A percentile compares a stretch with the other conserved stretches of the same genome.
phyloP scores from a whole-genome alignment of 1,140 invertebrate genomes.

The Caenorhabditis latens region DNA sequence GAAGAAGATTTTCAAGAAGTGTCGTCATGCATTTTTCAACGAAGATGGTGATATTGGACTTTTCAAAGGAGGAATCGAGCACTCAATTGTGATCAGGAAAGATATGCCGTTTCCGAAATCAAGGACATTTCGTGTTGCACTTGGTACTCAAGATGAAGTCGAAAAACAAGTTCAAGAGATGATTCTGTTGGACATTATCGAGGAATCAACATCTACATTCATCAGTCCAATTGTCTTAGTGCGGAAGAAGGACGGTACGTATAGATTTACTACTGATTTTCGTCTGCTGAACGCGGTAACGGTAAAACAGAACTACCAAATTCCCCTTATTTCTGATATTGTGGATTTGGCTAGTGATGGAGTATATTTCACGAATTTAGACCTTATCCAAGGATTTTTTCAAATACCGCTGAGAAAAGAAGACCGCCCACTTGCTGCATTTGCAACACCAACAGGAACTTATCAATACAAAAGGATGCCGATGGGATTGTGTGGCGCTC shows the following conservation, averaged over 20 bases:
- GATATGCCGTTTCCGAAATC: conserved; percentile 7
- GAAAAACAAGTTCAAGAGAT: conserved; percentile 65
- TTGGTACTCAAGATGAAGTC: conserved; percentile 58
- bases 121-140: neutral
- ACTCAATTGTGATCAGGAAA: neutral
- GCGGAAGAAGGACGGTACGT: conserved; percentile 56
- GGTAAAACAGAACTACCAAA: conserved; percentile 6
- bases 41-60: neutral
- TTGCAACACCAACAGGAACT: neutral
- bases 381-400: conserved; percentile 40
- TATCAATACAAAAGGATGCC: conserved; percentile 53
- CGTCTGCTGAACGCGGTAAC: conserved; percentile 35
- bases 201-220: conserved; percentile 57
- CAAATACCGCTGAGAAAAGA: conserved; percentile 31
- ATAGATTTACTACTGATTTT: conserved; percentile 64
- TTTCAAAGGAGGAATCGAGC: conserved; percentile 5
- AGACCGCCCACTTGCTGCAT: conserved; percentile 22
- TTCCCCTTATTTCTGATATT: conserved; percentile 22
- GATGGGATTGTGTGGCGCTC: conserved; percentile 55
- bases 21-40: neutral
- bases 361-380: conserved; percentile 12
- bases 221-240: conserved; percentile 61
- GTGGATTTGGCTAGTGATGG: conserved; percentile 16
- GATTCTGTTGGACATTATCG: conserved; percentile 62
- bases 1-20: neutral